phyloP scores from a whole-genome alignment of 2,113 vertebrate species.

The Leucosticte australis region DNA sequence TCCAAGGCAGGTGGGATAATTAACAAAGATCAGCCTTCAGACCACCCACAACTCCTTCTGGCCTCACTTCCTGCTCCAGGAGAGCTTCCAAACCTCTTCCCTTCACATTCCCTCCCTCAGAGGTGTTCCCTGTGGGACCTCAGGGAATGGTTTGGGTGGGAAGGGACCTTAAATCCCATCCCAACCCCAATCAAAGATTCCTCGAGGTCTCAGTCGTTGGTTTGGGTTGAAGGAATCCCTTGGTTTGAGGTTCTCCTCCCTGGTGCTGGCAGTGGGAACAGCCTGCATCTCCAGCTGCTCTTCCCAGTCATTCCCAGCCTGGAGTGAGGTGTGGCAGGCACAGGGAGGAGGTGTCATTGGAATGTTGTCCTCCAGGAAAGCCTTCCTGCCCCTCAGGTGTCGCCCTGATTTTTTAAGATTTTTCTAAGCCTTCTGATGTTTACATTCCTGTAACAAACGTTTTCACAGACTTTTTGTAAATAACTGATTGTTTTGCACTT shows the following conservation, averaged over 20 bases:
- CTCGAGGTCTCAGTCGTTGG: background rate
- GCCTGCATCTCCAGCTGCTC: fast-evolving
- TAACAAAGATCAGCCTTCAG: background rate
- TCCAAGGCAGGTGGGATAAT: background rate
- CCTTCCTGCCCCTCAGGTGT: background rate
- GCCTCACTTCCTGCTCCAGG: background rate
- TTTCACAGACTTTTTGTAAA: too few species aligned
- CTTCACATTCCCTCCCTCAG: fast-evolving
- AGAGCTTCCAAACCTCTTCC: background rate
- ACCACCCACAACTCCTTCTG: background rate
- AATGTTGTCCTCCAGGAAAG: background rate
- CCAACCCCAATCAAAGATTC: background rate
- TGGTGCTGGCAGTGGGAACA: background rate
- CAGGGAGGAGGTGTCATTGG: fast-evolving
- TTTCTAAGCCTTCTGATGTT: too few species aligned
- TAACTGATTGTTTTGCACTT: too few species aligned
- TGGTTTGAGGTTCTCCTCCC: background rate
- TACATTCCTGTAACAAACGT: too few species aligned
- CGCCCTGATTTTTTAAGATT: too few species aligned
- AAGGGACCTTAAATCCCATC: background rate
- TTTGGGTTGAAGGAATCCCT: background rate
- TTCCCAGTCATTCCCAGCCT: background rate
- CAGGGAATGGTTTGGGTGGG: background rate
- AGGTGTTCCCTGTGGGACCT: background rate
- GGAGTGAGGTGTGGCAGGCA: background rate